Conservation (phyloP, 2,797 vertebrate genomes). For the Tenualosa ilisha region DNA sequence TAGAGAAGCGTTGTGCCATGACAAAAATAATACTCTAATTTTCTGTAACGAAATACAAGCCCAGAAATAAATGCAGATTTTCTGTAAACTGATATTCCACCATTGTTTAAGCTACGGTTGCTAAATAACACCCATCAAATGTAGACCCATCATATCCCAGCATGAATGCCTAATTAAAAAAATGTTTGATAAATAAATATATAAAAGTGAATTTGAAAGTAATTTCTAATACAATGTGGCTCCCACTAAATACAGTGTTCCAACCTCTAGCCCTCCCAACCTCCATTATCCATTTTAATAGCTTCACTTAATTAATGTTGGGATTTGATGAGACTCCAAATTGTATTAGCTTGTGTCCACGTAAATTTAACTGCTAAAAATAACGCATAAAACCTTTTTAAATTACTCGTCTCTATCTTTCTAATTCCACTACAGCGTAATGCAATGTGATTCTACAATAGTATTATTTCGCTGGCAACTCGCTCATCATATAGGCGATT, state of each 20-base stretch:
- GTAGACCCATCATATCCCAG: not conserved
- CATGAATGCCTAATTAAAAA: not conserved
- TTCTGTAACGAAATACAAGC: not conserved
- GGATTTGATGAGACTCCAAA: constrained; percentile 22
- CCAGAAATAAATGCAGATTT: not conserved
- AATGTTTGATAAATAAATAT: not conserved
- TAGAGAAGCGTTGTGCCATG: not conserved
- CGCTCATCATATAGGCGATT: not conserved
- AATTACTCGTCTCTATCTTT: constrained; percentile 12
- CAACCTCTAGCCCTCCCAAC: not conserved
- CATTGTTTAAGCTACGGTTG: too few species aligned
- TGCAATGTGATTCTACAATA: not conserved
- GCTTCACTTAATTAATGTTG: constrained; percentile 22
- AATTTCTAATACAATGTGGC: not conserved
- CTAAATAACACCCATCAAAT: not conserved
- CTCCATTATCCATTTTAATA: constrained; percentile 21
- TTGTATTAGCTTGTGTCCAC: constrained; percentile 12
- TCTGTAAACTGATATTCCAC: not conserved
- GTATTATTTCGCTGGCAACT: not conserved
- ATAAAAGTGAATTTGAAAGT: constrained; percentile 1
- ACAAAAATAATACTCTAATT: not conserved
- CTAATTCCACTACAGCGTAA: not conserved
- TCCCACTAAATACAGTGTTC: not conserved
- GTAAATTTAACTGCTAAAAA: constrained; percentile 14
- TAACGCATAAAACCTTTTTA: constrained; percentile 17